These are phyloP conservation scores for Alces alces DNA, from an alignment of 2,113 vertebrate species.

Conservation along the genomic window DNA sequence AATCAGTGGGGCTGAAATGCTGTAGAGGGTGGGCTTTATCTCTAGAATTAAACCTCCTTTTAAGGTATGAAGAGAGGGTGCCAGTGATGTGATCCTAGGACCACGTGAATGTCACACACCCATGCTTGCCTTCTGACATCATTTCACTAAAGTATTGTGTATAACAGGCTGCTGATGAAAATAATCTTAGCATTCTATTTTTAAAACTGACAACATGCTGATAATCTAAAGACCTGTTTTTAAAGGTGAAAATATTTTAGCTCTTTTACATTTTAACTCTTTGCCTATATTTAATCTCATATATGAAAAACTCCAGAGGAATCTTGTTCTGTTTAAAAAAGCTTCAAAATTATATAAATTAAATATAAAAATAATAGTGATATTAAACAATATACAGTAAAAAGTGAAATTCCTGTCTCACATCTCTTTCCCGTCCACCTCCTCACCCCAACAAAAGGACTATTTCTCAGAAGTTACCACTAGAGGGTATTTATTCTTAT, in stretches of 20 bases:
- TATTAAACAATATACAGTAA: background rate
- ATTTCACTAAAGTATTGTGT: slow-evolving; percentile 73
- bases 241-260: slow-evolving; percentile 18
- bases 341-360: background rate
- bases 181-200: slow-evolving; percentile 52
- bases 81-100: slow-evolving; percentile 77
- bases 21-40: slow-evolving; percentile 36
- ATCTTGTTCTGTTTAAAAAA: slow-evolving; percentile 2
- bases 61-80: slow-evolving; percentile 74
- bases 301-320: background rate
- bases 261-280: background rate
- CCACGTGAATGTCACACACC: slow-evolving; percentile 77
- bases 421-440: background rate
- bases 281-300: background rate
- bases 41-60: slow-evolving; percentile 74
- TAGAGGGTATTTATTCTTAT: background rate
- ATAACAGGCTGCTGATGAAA: slow-evolving; percentile 49
- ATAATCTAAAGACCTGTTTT: slow-evolving; percentile 5
- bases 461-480: background rate
- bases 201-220: slow-evolving; percentile 53
- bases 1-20: slow-evolving; percentile 8
- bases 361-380: background rate
- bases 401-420: background rate
- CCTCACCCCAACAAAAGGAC: background rate
- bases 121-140: slow-evolving; percentile 80